Evolutionary conservation across 2,797 vertebrate genomes (phyloP).

Genomic region (Sebastes itinus): DNA sequence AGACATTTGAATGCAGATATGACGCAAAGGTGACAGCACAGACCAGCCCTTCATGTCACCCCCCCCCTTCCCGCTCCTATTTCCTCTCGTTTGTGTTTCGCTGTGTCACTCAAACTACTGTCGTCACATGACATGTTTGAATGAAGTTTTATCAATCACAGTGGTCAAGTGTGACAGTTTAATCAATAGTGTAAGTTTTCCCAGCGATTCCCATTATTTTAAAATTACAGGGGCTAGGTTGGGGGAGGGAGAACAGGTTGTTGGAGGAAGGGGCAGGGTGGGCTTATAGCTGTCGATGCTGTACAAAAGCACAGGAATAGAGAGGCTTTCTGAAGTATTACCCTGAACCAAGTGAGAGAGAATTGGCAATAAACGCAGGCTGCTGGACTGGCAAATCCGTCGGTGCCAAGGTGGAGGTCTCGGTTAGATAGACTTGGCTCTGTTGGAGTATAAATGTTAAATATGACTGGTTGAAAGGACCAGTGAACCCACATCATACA

Average conservation of each 20-base stretch:
- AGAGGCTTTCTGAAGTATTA: slow-evolving; percentile 53
- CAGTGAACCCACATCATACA: slow-evolving; percentile 37
- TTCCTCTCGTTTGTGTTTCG: slow-evolving; percentile 45
- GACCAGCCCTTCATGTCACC: slow-evolving; percentile 27
- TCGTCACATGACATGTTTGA: slow-evolving; percentile 72
- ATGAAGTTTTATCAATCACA: slow-evolving; percentile 80
- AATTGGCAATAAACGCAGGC: slow-evolving; percentile 58
- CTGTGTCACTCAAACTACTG: slow-evolving; percentile 62
- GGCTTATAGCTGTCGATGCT: slow-evolving; percentile 23
- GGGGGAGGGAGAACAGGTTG: neutral
- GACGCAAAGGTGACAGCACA: slow-evolving; percentile 54
- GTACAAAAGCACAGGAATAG: slow-evolving; percentile 46
- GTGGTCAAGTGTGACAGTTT: slow-evolving; percentile 72
- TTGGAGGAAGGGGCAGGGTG: neutral
- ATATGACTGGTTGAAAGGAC: slow-evolving; percentile 49
- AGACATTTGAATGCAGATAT: slow-evolving; percentile 60
- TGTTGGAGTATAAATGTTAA: slow-evolving; percentile 60
- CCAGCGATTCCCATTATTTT: slow-evolving; percentile 62
- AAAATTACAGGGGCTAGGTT: slow-evolving; percentile 14
- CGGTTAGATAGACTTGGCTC: slow-evolving; percentile 38
- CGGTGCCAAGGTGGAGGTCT: slow-evolving; percentile 33
- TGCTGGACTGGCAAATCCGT: slow-evolving; percentile 56
- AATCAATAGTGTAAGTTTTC: slow-evolving; percentile 73
- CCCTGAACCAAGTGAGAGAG: slow-evolving; percentile 58
- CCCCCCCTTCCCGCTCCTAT: neutral